A percentile compares a stretch with the other conserved stretches of the same genome.
Evolutionary conservation across 1,140 invertebrate species (phyloP).

Genomic region (Trissolcus basalis): DNA sequence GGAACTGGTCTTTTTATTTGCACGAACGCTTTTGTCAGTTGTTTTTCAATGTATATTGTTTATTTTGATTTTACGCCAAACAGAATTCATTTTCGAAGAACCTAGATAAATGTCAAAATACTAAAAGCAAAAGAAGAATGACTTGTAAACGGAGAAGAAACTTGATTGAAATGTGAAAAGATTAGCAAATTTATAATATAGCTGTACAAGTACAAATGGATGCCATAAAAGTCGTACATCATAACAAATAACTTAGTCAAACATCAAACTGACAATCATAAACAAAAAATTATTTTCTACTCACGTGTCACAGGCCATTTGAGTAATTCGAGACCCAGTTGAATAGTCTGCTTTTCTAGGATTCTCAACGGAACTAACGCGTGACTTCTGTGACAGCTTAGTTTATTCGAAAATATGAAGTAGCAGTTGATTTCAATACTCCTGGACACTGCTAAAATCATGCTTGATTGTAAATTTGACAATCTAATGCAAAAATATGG

Average conservation of each 20-base stretch:
- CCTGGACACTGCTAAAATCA: too few species aligned
- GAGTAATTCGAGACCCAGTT: slow-evolving; percentile 35
- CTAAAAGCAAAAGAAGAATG: too few species aligned
- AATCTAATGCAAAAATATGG: too few species aligned
- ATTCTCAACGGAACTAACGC: slow-evolving; percentile 11
- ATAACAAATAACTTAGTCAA: slow-evolving; percentile 27
- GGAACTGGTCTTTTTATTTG: not conserved
- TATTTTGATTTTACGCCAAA: not conserved
- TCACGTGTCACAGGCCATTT: slow-evolving; percentile 50
- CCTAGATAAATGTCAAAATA: too few species aligned
- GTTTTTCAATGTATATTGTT: too few species aligned
- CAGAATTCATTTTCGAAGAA: too few species aligned
- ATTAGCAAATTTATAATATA: slow-evolving; percentile 28
- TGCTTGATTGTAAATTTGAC: too few species aligned
- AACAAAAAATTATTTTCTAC: slow-evolving; percentile 41
- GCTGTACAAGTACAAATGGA: slow-evolving; percentile 1
- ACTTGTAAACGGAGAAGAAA: slow-evolving; percentile 28
- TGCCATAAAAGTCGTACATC: slow-evolving; percentile 21
- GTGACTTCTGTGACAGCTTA: slow-evolving; percentile 12
- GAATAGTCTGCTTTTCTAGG: slow-evolving; percentile 16
- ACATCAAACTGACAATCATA: slow-evolving; percentile 46
- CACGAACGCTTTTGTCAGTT: not conserved
- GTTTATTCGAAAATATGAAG: too few species aligned
- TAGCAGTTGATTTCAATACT: too few species aligned
- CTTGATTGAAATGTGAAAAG: slow-evolving; percentile 26